Conservation (phyloP, 2,797 vertebrate genomes). For the Peromyscus eremicus region DNA sequence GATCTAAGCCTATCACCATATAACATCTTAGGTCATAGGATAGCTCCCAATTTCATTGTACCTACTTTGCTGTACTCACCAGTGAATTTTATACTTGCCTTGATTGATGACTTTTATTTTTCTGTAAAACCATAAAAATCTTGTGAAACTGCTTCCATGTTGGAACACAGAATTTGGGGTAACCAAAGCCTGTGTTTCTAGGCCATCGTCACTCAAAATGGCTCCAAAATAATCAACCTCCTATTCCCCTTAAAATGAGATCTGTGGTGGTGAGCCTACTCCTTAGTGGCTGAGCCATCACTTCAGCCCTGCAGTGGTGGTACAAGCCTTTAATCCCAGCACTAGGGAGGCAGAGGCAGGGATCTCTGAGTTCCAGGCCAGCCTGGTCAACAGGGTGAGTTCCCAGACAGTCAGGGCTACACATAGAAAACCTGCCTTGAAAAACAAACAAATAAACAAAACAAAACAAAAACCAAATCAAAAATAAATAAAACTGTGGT, state of each 20-base stretch:
- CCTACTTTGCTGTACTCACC: rapidly evolving
- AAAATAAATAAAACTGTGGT: not conserved
- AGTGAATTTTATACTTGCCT: not conserved
- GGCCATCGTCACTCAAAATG: not conserved
- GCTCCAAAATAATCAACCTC: not conserved
- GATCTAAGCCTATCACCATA: not conserved
- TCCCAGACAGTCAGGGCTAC: not conserved
- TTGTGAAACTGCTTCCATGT: no score
- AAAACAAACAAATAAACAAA: not conserved
- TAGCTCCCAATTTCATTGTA: not conserved
- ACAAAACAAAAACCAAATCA: not conserved
- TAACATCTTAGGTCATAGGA: no score
- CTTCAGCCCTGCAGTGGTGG: not conserved
- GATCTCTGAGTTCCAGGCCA: not conserved
- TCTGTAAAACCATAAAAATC: not conserved
- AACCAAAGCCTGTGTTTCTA: not conserved
- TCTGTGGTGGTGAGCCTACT: not conserved
- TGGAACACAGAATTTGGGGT: no score
- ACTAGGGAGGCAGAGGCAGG: not conserved
- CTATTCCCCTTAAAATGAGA: not conserved
- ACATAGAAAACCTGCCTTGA: not conserved
- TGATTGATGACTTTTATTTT: not conserved
- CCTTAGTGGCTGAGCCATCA: not conserved
- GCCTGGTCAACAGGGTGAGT: not conserved
- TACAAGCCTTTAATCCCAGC: not conserved